A percentile compares a stretch with the other conserved stretches of the same genome.
These are phyloP conservation scores for Toxotes lorentzi DNA, from an alignment of 2,797 vertebrate species.

Conservation along the genomic window DNA sequence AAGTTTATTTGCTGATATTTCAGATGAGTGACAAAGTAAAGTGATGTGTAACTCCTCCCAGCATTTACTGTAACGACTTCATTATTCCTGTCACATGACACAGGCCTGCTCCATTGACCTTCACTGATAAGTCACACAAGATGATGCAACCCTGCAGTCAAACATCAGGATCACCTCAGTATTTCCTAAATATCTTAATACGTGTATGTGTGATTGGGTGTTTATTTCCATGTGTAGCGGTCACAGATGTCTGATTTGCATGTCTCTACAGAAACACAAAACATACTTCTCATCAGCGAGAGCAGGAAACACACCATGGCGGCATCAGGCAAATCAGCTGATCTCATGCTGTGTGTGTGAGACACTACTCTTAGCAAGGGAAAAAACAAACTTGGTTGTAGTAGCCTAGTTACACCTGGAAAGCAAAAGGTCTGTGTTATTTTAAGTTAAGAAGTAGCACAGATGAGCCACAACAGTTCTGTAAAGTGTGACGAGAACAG, in stretches of 20 bases:
- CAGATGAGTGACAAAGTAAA: too few species aligned
- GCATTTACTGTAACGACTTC: too few species aligned
- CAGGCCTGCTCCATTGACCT: background rate
- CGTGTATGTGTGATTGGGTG: background rate
- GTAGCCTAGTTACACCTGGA: background rate
- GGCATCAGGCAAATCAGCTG: slow-evolving; percentile 67
- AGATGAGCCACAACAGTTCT: background rate
- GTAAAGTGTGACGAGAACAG: too few species aligned
- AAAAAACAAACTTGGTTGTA: background rate
- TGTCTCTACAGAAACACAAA: slow-evolving; percentile 56
- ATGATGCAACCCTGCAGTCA: background rate
- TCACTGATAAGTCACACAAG: background rate
- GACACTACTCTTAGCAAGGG: background rate
- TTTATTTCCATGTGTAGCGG: slow-evolving; percentile 41
- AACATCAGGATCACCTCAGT: background rate
- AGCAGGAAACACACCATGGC: slow-evolving; percentile 46
- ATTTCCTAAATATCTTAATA: background rate
- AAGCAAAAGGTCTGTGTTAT: background rate
- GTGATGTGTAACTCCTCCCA: too few species aligned
- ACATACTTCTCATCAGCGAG: slow-evolving; percentile 40
- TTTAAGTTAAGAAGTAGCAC: too few species aligned
- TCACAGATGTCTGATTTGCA: slow-evolving; percentile 59
- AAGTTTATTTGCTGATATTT: too few species aligned
- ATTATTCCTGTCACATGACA: background rate
- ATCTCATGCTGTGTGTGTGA: slow-evolving; percentile 16